phyloP scores from a whole-genome alignment of 1,140 invertebrate species.

The Drosophila aff. region DNA sequence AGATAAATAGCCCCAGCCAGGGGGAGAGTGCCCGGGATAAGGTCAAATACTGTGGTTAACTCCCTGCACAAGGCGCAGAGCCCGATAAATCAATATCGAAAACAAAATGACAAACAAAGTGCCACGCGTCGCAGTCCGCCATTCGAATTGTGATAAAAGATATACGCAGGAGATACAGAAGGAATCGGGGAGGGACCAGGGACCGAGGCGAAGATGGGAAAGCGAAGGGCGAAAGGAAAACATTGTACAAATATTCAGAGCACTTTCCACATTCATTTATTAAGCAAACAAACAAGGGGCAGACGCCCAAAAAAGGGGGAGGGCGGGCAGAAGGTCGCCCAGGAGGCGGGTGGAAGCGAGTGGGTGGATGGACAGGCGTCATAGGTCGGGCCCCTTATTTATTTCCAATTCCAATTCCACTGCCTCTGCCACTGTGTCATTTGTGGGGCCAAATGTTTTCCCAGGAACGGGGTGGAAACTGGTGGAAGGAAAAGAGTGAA shows the following conservation, averaged over 20 bases:
- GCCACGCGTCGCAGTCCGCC: slow-evolving; percentile 38
- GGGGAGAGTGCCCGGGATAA: slow-evolving; percentile 7
- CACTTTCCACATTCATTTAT: slow-evolving; percentile 70
- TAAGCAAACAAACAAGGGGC: slow-evolving; percentile 59
- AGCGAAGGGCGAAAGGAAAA: slow-evolving; percentile 29
- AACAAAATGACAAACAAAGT: slow-evolving; percentile 49
- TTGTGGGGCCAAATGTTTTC: slow-evolving; percentile 43
- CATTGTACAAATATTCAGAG: slow-evolving; percentile 73
- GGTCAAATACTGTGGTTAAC: slow-evolving; percentile 68
- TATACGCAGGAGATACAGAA: neutral
- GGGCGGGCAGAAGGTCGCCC: slow-evolving; percentile 9
- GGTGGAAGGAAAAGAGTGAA: neutral
- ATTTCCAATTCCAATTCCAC: slow-evolving; percentile 60
- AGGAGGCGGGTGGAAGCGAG: neutral
- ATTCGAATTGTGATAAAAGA: slow-evolving; percentile 37
- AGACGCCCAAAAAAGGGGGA: neutral
- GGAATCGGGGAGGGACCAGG: neutral
- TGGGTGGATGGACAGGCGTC: slow-evolving; percentile 35
- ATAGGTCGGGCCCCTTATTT: slow-evolving; percentile 57
- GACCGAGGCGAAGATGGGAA: neutral
- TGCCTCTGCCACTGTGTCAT: slow-evolving; percentile 31
- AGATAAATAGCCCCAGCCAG: slow-evolving; percentile 42
- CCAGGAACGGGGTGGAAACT: slow-evolving; percentile 9
- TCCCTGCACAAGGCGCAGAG: slow-evolving; percentile 51
- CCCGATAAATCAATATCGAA: slow-evolving; percentile 74